Evolutionary conservation across 2,113 vertebrate species (phyloP).

Genomic region (Gallinago paraguaiae): DNA sequence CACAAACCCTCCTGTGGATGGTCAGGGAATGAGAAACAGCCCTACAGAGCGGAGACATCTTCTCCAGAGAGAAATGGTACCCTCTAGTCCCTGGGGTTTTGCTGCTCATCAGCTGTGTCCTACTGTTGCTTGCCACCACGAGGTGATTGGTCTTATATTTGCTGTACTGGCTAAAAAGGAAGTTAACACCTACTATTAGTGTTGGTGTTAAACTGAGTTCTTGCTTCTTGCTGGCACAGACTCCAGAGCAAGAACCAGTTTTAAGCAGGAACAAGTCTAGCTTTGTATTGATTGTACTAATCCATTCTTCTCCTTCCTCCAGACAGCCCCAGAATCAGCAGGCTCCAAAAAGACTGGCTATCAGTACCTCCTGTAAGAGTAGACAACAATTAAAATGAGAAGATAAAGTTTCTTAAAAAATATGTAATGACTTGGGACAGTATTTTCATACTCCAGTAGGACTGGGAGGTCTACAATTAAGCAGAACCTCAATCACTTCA

Average conservation of each 20-base stretch:
- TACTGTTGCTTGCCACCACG: not conserved
- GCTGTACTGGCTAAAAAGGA: not conserved
- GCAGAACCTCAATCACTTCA: not conserved
- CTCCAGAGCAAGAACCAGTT: not conserved
- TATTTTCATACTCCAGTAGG: not conserved
- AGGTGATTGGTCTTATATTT: not conserved
- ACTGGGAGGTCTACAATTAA: not conserved
- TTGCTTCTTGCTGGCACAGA: not conserved
- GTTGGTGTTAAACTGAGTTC: not conserved
- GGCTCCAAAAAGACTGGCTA: not conserved
- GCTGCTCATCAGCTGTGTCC: not conserved
- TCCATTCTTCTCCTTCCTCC: not conserved
- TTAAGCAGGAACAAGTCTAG: not conserved
- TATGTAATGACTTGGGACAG: not conserved
- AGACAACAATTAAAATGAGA: not conserved
- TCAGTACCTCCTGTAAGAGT: not conserved
- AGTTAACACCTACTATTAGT: not conserved
- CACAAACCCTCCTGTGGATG: rapidly evolving
- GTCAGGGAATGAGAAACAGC: rapidly evolving
- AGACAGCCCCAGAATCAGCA: not conserved
- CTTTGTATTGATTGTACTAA: not conserved
- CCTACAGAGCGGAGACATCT: not conserved
- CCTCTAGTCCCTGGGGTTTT: not conserved
- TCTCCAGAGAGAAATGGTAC: too few relatives aligned
- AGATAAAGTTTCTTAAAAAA: not conserved